Evolutionary conservation across 2,888 invertebrate species (phyloP), one percentile per base, ranked within the genome.

Genomic region (Nycteola revayana): DNA sequence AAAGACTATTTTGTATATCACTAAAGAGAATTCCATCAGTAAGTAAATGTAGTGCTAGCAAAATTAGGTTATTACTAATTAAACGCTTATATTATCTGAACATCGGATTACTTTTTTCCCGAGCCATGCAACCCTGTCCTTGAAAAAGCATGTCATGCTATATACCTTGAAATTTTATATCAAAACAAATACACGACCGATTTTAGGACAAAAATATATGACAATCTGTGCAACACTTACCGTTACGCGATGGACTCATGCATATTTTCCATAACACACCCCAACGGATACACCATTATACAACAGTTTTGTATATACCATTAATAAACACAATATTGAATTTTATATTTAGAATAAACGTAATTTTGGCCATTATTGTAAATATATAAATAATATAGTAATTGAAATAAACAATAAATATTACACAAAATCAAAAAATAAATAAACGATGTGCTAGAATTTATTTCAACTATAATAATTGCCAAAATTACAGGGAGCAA

Each of bases 201-300:
- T 47, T 60, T 46, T 49, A 44, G 49, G 61, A 49, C 41, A 66
- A 64, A 34, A n/a, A n/a, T n/a, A n/a, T n/a, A n/a, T n/a, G n/a
- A n/a, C 36, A 26, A 38, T 25, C 33, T 52, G 51, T 72, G 66
- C 66, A 60, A 71, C 61, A 84, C 81, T 83, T 77, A 81, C 81
- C 82, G 59, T 57, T 41, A 10, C 7, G 25, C 29, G 49, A 58
- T 61, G 61, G 60, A 59, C 60, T 54, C 85, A 85, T 83, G 83
- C 85, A 66, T 59, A 77, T 77, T 83, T 85, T 83, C 87, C 87
- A 79, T 66, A 76, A 79, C 83, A 87, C 85, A 80, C 65, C 70
- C 79, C 73, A 72, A 65, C 75, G 79, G 76, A 80, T 80, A 82
- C 70, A 75, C 71, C 75, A 70, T 67, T 68, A 64, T 74, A 79